Evolutionary conservation across 2,888 invertebrate genomes (phyloP).

Genomic region (Reticulitermes lucifugus): DNA sequence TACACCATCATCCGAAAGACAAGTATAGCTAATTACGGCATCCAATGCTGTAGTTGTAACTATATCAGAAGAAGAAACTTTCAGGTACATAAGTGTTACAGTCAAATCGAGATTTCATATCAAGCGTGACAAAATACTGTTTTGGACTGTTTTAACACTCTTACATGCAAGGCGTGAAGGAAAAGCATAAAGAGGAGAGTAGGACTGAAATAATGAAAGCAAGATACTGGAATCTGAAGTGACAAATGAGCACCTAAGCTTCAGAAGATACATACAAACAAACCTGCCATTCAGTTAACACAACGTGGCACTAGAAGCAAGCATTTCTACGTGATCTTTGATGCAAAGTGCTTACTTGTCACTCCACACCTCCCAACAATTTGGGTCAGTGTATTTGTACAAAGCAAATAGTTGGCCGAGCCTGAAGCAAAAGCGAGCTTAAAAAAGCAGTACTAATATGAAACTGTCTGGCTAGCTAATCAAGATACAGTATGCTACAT

Average conservation of each 20-base stretch:
- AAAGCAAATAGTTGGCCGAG: conserved; percentile 7
- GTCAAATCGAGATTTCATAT: not conserved
- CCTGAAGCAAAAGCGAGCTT: not conserved
- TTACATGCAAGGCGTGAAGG: not conserved
- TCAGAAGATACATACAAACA: no score
- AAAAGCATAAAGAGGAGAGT: not conserved
- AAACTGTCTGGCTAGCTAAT: no score
- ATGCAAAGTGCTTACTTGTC: not conserved
- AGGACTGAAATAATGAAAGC: not conserved
- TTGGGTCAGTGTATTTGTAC: not conserved
- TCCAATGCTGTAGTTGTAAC: no score
- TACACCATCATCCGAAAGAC: no score
- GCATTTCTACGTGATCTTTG: no score
- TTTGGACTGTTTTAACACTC: not conserved
- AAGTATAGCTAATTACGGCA: no score
- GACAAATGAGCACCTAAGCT: not conserved
- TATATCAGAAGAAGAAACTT: no score
- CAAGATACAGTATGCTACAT: no score
- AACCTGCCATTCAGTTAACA: no score
- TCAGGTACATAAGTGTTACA: no score
- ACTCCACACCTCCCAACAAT: not conserved
- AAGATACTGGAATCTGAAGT: not conserved
- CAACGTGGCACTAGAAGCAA: no score
- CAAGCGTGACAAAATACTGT: not conserved
- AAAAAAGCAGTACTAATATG: not conserved